phyloP scores from a whole-genome alignment of 2,113 vertebrate species.

The Actenoides hombroni region DNA sequence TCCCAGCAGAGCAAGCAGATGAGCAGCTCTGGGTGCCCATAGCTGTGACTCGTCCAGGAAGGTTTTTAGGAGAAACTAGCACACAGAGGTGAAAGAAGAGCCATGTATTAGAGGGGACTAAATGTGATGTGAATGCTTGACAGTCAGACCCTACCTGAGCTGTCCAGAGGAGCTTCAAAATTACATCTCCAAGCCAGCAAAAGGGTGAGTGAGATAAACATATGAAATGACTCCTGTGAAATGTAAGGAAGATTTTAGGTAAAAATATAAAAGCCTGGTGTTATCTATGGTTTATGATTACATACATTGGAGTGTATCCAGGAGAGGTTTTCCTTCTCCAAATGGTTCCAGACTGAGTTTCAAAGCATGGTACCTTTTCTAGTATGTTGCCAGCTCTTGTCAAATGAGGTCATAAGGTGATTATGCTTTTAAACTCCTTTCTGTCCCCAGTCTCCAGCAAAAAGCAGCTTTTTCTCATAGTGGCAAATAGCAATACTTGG shows the following conservation, averaged over 20 bases:
- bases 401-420: constrained; percentile 27
- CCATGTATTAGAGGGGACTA: not conserved
- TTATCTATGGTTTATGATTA: not conserved
- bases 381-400: constrained; percentile 38
- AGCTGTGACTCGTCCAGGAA: not conserved
- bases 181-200: not conserved
- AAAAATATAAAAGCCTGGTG: not conserved
- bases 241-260: not conserved
- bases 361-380: not conserved
- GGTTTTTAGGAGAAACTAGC: not conserved
- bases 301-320: not conserved
- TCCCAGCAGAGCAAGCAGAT: not conserved
- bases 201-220: not conserved
- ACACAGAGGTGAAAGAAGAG: not conserved
- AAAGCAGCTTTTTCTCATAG: not conserved
- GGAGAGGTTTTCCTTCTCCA: not conserved
- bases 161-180: not conserved
- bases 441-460: not conserved
- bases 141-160: not conserved
- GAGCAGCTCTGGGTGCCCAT: not conserved
- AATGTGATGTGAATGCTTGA: not conserved
- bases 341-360: constrained; percentile 26
- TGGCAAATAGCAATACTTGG: not conserved
- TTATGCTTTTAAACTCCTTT: not conserved
- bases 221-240: not conserved